Conservation (phyloP, 1,140 invertebrate genomes). For the Drosophila elegans region DNA sequence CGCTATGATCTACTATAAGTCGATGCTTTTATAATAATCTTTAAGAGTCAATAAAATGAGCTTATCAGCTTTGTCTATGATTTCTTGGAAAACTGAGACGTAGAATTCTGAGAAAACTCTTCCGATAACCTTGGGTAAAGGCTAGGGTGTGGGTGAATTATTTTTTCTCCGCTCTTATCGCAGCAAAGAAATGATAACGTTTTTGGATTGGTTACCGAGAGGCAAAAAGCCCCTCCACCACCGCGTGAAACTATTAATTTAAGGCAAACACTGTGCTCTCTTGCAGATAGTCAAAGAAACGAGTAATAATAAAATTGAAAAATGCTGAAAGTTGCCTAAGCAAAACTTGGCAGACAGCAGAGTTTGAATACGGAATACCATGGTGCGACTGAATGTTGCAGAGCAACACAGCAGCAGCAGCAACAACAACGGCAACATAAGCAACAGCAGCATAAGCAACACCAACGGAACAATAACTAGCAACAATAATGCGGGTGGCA, state of each 20-base stretch:
- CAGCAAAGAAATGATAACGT: conserved; percentile 55
- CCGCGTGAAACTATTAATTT: conserved; percentile 53
- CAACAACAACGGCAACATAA: conserved; percentile 35
- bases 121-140: conserved; percentile 30
- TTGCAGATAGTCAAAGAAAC: conserved; percentile 62
- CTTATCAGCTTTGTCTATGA: not conserved
- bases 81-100: conserved; percentile 1
- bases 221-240: conserved; percentile 4
- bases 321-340: conserved; percentile 49
- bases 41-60: not conserved
- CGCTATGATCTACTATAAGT: no score
- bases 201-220: conserved; percentile 38
- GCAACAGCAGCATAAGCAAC: conserved; percentile 40
- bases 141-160: conserved; percentile 8
- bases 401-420: conserved; percentile 62
- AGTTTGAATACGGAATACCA: conserved; percentile 48
- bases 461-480: conserved; percentile 32
- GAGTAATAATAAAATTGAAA: conserved; percentile 17
- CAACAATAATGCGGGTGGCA: conserved; percentile 67
- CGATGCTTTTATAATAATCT: not conserved
- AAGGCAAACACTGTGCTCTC: conserved; percentile 52
- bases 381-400: conserved; percentile 81
- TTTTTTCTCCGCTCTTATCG: conserved; percentile 31
- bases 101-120: conserved; percentile 10
- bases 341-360: conserved; percentile 8